A percentile compares a stretch with the other conserved stretches of the same genome.
phyloP scores from a whole-genome alignment of 2,113 vertebrate genomes.

The Sceloporus tristichus region DNA sequence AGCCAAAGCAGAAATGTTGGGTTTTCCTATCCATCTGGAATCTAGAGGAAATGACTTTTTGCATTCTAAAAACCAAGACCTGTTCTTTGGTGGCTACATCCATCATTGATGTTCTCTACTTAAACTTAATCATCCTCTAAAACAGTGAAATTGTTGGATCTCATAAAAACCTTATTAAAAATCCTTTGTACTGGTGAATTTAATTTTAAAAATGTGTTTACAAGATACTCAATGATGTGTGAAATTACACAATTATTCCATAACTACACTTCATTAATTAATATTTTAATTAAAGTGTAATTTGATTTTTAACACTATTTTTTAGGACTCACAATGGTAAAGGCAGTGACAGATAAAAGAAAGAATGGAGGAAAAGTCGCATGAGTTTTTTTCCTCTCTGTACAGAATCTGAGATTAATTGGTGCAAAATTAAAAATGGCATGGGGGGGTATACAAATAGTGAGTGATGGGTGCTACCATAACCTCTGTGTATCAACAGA shows the following conservation, averaged over 20 bases:
- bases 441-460: not conserved
- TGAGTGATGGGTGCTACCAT: too few species aligned
- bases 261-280: slow-evolving; percentile 78
- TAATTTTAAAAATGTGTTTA: slow-evolving; percentile 74
- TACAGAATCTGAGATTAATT: not conserved
- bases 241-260: slow-evolving; percentile 78
- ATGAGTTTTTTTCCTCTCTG: not conserved
- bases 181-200: slow-evolving; percentile 62
- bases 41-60: not conserved
- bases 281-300: slow-evolving; percentile 75
- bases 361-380: not conserved
- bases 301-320: slow-evolving; percentile 65
- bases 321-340: slow-evolving; percentile 37
- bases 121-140: slow-evolving; percentile 49
- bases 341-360: not conserved
- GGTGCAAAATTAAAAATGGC: not conserved
- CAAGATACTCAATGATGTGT: slow-evolving; percentile 69
- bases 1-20: not conserved
- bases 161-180: slow-evolving; percentile 61
- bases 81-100: not conserved
- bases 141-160: slow-evolving; percentile 48
- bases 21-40: too few species aligned
- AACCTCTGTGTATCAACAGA: not conserved
- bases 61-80: not conserved
- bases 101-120: not conserved